A percentile compares a stretch with the other conserved stretches of the same genome.
phyloP scores from a whole-genome alignment of 2,113 vertebrate species.

The Tragelaphus imberbis region DNA sequence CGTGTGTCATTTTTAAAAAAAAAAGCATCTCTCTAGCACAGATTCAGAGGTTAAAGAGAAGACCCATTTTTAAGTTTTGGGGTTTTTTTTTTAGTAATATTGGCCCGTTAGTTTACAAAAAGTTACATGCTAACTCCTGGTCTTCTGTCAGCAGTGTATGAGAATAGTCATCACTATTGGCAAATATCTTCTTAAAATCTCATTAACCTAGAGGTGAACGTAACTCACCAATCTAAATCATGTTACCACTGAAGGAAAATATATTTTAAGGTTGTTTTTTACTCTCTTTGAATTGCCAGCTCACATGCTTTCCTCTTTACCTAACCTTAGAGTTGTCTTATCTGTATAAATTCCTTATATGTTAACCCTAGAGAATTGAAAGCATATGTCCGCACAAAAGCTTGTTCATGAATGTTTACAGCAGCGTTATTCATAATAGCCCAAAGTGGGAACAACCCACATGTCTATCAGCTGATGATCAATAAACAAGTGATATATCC shows the following conservation, averaged over 20 bases:
- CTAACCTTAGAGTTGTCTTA: background rate
- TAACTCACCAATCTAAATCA: background rate
- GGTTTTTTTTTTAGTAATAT: background rate
- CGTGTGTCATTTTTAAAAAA: background rate
- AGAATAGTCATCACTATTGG: background rate
- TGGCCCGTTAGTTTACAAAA: background rate
- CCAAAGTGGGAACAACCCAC: background rate
- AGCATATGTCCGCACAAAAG: background rate
- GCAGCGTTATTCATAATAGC: background rate
- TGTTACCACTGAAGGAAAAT: background rate
- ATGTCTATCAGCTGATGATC: background rate
- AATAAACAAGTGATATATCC: background rate
- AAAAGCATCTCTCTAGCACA: background rate
- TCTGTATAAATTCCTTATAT: constrained; percentile 14
- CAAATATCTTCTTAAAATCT: background rate
- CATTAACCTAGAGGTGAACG: background rate
- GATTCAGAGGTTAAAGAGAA: background rate
- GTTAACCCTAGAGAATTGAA: constrained; percentile 1
- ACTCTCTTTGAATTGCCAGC: background rate
- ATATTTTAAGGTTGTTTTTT: background rate
- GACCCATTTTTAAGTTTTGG: background rate
- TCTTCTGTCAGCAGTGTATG: background rate
- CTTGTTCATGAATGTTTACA: background rate
- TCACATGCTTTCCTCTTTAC: background rate
- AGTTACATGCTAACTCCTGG: background rate